A percentile compares a stretch with the other conserved stretches of the same genome.
These are phyloP conservation scores for Pseudorhiza aurosa DNA, from an alignment of 30 jellyfish, hydroid and myxozoan species.

Conservation along the genomic window DNA sequence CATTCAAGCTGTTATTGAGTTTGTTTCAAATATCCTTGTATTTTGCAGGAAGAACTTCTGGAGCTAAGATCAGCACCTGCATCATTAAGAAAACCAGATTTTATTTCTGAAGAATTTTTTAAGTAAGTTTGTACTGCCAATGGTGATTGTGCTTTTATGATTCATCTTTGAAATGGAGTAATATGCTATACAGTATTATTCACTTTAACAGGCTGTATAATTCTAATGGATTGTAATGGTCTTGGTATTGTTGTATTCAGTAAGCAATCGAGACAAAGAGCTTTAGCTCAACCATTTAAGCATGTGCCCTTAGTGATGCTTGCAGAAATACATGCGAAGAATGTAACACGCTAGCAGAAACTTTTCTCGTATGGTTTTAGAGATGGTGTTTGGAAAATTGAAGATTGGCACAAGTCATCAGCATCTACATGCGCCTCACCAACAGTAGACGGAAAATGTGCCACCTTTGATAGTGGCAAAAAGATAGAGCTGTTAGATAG, in stretches of 20 bases:
- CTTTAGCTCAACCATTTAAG: too few species aligned
- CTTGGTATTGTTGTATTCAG: too few species aligned
- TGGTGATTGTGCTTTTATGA: too few species aligned
- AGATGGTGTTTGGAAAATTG: conserved; percentile 97
- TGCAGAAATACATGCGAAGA: too few species aligned
- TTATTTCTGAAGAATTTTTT: conserved; percentile 72
- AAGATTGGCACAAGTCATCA: conserved; percentile 86
- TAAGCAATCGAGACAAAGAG: too few species aligned
- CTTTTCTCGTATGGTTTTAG: too few species aligned
- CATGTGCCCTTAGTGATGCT: too few species aligned
- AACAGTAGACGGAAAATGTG: conserved; percentile 69
- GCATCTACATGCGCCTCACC: conserved; percentile 88
- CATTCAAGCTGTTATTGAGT: background rate
- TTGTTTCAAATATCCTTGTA: background rate
- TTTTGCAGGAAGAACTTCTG: conserved; percentile 69
- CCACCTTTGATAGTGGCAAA: conserved; percentile 70
- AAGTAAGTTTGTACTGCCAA: conserved; percentile 18
- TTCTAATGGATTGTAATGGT: too few species aligned
- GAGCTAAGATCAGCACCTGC: conserved; percentile 86
- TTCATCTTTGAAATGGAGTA: too few species aligned
- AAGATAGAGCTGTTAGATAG: conserved; percentile 75
- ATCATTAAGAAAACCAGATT: conserved; percentile 74
- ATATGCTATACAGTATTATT: too few species aligned
- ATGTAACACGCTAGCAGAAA: too few species aligned
- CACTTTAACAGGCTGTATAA: too few species aligned